Evolutionary conservation across 1,140 invertebrate genomes (phyloP), one percentile per base, ranked within the genome.

Genomic region (Camponotus pennsylvanicus): DNA sequence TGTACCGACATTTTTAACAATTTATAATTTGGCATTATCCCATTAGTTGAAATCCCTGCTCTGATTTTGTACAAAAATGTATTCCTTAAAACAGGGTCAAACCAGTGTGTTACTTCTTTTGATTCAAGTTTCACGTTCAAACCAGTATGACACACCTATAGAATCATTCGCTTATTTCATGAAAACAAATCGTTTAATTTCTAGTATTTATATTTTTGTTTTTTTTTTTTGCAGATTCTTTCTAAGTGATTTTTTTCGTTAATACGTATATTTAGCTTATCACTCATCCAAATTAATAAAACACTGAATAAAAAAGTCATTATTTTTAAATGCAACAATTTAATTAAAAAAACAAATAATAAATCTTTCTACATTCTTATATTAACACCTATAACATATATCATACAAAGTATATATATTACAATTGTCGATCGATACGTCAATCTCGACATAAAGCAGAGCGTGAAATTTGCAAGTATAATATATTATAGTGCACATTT

Each of bases 11-110:
- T 21, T 42, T 49, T 49, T 37, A 15, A 3, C 18, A 66, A 34
- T 52, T 78, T 49, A 45, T 34, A 34, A 21, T 42, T 63, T 11
- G 63, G 3, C 3, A 2, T n/a, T 59, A 37, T 27, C 27, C 27
- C 27, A 27, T 32, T 3, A 32, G 5, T 64, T 32, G 15, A 64
- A 77, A 45, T n/a, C 40, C 34, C 1, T 34, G 0, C 32, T 57
- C 9, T 45, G 8, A 34, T 34, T 61, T 21, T 3, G 4, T 27
- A n/a, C 52, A 77, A 77, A 85, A 77, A 70, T 55, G n/a, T 49
- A 59, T 70, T 61, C 34, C 40, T 9, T 37, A 40, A 75, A 88
- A 88, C 37, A 86, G 15, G 69, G 86, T 88, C 83, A 73, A n/a
- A 7, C 8, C 15, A 57, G 15, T 70, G 69, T 71, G 59, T 70